These are phyloP conservation scores for Xiphophorus couchianus DNA, from an alignment of 2,113 vertebrate species.

Conservation along the genomic window DNA sequence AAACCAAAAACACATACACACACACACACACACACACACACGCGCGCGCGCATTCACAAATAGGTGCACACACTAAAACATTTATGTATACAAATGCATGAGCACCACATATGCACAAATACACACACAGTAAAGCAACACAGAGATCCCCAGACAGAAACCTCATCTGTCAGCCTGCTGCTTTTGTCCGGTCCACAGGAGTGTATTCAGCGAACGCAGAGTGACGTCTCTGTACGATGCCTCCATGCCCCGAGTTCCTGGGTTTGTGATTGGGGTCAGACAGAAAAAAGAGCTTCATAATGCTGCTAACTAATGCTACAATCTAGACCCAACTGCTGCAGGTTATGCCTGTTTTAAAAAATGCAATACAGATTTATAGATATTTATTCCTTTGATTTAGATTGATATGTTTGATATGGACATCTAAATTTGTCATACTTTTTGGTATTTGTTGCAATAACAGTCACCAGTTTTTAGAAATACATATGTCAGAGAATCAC, in stretches of 20 bases:
- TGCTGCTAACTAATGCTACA: neutral
- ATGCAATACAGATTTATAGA: neutral
- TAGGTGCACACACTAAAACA: slow-evolving; percentile 42
- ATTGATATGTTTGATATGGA: neutral
- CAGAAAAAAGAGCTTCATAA: slow-evolving; percentile 9
- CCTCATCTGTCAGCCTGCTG: slow-evolving; percentile 77
- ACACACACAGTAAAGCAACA: slow-evolving; percentile 45
- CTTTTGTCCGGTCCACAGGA: slow-evolving; percentile 68
- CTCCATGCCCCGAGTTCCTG: slow-evolving; percentile 44
- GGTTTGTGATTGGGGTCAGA: slow-evolving; percentile 8
- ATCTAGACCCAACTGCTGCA: neutral
- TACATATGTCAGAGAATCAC: no score
- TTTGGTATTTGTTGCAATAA: no score
- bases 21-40: slow-evolving; percentile 31
- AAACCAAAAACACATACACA: slow-evolving; percentile 33
- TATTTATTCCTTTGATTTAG: neutral
- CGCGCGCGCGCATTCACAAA: slow-evolving; percentile 31
- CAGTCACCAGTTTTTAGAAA: no score
- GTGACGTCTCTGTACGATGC: slow-evolving; percentile 64
- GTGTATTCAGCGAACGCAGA: slow-evolving; percentile 56
- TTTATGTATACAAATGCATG: slow-evolving; percentile 46
- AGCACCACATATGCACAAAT: slow-evolving; percentile 8
- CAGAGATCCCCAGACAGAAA: slow-evolving; percentile 63
- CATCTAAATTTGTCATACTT: no score
- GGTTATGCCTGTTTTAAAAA: neutral